Conservation (phyloP, 2,113 vertebrate genomes). For the Garra rufa region DNA sequence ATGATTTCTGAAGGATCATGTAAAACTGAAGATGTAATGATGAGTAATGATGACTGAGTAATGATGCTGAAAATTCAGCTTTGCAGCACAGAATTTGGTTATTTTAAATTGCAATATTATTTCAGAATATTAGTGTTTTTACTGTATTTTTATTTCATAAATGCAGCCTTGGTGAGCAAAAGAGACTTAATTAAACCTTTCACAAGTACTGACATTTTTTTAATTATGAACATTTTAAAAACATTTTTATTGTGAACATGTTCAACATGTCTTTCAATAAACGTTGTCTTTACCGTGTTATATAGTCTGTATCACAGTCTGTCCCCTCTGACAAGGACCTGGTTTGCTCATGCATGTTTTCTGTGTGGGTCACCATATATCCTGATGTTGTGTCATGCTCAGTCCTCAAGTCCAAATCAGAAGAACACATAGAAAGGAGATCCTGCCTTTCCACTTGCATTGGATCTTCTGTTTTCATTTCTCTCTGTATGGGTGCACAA, state of each 20-base stretch:
- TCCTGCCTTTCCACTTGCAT: background rate
- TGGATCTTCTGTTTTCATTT: background rate
- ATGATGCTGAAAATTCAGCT: too few relatives aligned
- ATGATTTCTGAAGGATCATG: too few relatives aligned
- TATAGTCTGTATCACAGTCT: background rate
- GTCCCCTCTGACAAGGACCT: background rate
- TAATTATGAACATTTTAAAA: background rate
- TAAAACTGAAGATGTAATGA: too few relatives aligned
- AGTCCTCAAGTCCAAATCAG: background rate
- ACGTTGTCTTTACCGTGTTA: background rate
- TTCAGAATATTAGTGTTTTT: background rate
- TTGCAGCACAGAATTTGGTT: too few relatives aligned
- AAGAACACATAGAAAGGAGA: background rate
- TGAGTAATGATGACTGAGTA: too few relatives aligned
- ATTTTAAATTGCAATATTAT: too few relatives aligned
- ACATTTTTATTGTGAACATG: background rate
- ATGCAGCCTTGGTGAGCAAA: too few relatives aligned
- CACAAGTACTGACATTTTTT: background rate
- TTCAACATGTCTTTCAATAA: background rate
- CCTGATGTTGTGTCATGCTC: background rate
- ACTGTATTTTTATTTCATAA: background rate
- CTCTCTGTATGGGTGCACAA: background rate
- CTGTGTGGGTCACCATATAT: background rate
- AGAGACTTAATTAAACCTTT: too few relatives aligned
- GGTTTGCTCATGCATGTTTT: background rate